Percentiles rank a stretch among this genome's conserved stretches.
Conservation (phyloP, 2,113 vertebrate species). For the Pholis gunnellus region DNA sequence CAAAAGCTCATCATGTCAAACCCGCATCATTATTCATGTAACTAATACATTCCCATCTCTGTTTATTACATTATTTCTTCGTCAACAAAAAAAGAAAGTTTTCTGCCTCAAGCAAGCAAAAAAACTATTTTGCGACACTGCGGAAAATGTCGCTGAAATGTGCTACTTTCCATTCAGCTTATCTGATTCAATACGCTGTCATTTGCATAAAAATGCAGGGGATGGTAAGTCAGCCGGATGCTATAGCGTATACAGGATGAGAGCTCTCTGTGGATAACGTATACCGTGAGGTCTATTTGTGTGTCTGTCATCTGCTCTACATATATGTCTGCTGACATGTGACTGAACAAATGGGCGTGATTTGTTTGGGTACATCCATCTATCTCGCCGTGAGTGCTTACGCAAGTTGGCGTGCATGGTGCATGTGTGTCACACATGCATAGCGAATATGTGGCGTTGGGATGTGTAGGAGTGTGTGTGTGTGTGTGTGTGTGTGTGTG, state of each 20-base stretch:
- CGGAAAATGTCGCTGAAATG: constrained; percentile 40
- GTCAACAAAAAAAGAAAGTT: constrained; percentile 26
- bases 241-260: constrained; percentile 6
- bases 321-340: constrained; percentile 68
- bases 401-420: constrained; percentile 56
- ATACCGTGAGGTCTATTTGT: constrained; percentile 40
- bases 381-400: constrained; percentile 44
- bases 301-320: constrained; percentile 57
- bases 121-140: constrained; percentile 26
- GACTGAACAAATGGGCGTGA: constrained; percentile 71
- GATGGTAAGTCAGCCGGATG: constrained; percentile 41
- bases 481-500: constrained; percentile 34
- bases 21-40: constrained; percentile 26
- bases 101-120: constrained; percentile 33
- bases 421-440: constrained; percentile 70
- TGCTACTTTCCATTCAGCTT: constrained; percentile 43
- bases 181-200: constrained; percentile 41
- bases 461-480: constrained; percentile 47
- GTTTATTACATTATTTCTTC: constrained; percentile 45
- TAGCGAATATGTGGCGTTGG: constrained; percentile 41
- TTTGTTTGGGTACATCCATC: constrained; percentile 64
- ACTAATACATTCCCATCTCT: constrained; percentile 1
- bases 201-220: constrained; percentile 69
- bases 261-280: constrained; percentile 2
- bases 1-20: constrained; percentile 20